Evolutionary conservation across 2,113 vertebrate species (phyloP), one percentile per base, ranked within the genome.

Genomic region (Morone saxatilis): DNA sequence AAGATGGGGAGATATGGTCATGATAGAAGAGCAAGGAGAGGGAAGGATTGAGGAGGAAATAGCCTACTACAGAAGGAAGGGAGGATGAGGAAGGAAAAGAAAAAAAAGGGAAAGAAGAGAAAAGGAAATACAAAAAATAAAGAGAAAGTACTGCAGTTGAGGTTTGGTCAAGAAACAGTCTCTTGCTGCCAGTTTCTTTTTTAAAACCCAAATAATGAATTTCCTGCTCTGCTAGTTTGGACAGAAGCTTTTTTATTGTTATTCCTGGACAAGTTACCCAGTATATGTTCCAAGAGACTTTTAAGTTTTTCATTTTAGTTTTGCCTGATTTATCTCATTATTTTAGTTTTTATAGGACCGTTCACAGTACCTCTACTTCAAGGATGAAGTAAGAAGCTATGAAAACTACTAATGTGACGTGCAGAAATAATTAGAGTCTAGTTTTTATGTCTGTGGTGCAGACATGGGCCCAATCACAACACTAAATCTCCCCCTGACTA

Each of bases 141-240:
- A 25, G 48, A 65, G 50, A 56, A 66, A 61, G 19, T 6, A 48
- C 68, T 22, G 67, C 19, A 10, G 17, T 13, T 25, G 43, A 50
- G 50, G 13, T 40, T 43, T 48, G 25, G 48, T 75, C 3, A 70
- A 54, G 45, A 74, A 66, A 70, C 40, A 40, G 38, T 4, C n/a
- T 77, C 20, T 38, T 43, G 50, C 51, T 56, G 71, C 54, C 67
- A 76, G 43, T 74, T 85, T 36, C 11, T 22, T 19, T 4, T 47
- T 72, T 63, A 16, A 72, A 48, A 61, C 60, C 38, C 47, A 78
- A 89, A 80, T 61, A 81, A 81, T 61, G 31, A 65, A 78, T 80
- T 48, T 83, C 48, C 63, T 84, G 73, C 67, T 85, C 51, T 76
- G 45, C 53, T 62, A 50, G 61, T 68, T 68, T 83, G 53, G 67